A percentile compares a stretch with the other conserved stretches of the same genome.
Evolutionary conservation across 2,113 vertebrate species (phyloP).

Genomic region (Antechinus stuartii): DNA sequence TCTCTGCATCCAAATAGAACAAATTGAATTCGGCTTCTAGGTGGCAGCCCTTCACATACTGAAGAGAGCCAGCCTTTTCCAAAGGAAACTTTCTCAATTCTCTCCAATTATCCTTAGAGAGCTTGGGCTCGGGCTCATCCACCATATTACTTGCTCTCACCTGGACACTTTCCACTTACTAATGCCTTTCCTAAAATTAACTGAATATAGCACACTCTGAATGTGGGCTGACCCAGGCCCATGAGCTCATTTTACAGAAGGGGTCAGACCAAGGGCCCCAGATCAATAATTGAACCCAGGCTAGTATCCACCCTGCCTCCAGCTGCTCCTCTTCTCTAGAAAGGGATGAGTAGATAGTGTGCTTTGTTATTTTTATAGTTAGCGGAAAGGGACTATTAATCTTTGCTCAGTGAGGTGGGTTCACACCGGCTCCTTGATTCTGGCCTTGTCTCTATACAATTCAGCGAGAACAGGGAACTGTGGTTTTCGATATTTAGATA

Average conservation of each 20-base stretch:
- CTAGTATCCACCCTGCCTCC: too few relatives aligned
- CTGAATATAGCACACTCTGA: background rate
- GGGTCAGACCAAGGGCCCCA: too few relatives aligned
- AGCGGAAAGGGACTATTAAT: background rate
- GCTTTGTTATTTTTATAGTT: background rate
- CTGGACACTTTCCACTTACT: background rate
- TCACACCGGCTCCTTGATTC: background rate
- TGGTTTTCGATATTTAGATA: background rate
- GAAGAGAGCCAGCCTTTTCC: too few relatives aligned
- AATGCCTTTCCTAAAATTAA: background rate
- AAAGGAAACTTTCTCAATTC: too few relatives aligned
- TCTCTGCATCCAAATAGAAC: too few relatives aligned
- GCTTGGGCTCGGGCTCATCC: too few relatives aligned
- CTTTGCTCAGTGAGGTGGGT: background rate
- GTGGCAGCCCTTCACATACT: too few relatives aligned
- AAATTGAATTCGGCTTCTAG: too few relatives aligned
- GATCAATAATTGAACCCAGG: too few relatives aligned
- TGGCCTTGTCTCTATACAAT: background rate
- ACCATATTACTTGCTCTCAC: background rate
- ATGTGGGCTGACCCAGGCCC: background rate
- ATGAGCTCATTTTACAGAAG: background rate
- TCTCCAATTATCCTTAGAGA: background rate
- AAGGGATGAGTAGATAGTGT: too few relatives aligned
- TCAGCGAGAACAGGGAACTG: background rate
- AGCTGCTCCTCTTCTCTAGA: too few relatives aligned